A percentile compares a stretch with the other conserved stretches of the same genome.
These are phyloP conservation scores for Polyommatus icarus DNA, from an alignment of 2,888 invertebrate genomes.

Conservation along the genomic window DNA sequence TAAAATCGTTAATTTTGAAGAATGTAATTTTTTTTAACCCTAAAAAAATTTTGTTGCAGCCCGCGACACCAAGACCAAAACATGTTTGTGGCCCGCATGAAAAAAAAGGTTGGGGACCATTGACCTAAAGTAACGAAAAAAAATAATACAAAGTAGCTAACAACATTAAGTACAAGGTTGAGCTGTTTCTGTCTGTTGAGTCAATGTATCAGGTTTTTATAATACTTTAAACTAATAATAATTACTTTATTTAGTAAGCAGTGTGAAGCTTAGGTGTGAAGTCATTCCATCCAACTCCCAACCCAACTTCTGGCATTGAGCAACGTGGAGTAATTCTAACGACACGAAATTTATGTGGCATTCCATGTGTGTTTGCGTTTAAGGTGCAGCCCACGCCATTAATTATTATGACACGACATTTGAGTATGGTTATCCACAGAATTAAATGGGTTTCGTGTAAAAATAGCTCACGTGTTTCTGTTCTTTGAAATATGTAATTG, in stretches of 20 bases:
- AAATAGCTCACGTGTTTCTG: neutral
- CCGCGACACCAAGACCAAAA: too few relatives aligned
- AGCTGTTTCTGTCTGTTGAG: neutral
- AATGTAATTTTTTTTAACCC: too few relatives aligned
- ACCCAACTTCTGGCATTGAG: conserved; percentile 1
- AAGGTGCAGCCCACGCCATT: conserved; percentile 25
- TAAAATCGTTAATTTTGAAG: too few relatives aligned
- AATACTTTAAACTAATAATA: neutral
- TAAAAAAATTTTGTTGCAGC: too few relatives aligned
- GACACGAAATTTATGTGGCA: conserved; percentile 24
- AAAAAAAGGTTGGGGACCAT: too few relatives aligned
- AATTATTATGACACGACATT: conserved; percentile 23
- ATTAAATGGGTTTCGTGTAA: conserved; percentile 1
- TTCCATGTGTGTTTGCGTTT: conserved; percentile 9
- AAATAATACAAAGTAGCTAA: neutral
- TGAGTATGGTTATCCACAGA: conserved; percentile 16
- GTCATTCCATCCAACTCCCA: neutral
- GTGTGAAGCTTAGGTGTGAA: conserved; percentile 3
- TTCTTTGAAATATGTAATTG: neutral
- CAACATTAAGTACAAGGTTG: neutral
- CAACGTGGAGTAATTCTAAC: neutral
- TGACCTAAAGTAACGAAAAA: too few relatives aligned
- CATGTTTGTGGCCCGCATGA: too few relatives aligned
- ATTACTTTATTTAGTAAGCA: neutral
- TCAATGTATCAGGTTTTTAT: neutral